Percentiles rank a stretch among this genome's conserved stretches.
These are phyloP conservation scores for Drosophila lacteicornis DNA, from an alignment of 1,140 invertebrate species.

Conservation along the genomic window DNA sequence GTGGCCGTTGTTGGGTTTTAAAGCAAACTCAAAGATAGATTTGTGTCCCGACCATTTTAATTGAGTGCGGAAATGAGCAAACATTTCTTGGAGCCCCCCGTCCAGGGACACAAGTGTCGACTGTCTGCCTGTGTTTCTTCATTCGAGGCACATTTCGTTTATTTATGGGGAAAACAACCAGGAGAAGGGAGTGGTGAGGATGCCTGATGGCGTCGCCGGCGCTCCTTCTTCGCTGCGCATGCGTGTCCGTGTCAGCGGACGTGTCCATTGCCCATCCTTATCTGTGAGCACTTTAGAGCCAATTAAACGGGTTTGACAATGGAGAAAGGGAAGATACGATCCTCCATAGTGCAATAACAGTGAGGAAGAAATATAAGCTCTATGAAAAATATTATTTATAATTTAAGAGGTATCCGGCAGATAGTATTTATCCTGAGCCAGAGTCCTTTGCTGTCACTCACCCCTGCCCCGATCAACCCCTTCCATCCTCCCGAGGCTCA, in stretches of 20 bases:
- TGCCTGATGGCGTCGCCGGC: conserved; percentile 41
- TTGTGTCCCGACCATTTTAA: conserved; percentile 66
- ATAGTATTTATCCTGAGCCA: neutral
- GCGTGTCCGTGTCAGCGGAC: conserved; percentile 52
- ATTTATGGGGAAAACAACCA: conserved; percentile 42
- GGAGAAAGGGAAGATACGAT: neutral
- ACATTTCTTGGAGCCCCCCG: conserved; percentile 44
- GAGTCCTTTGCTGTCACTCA: conserved; percentile 51
- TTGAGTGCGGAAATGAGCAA: conserved; percentile 67
- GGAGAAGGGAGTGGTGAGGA: conserved; percentile 3
- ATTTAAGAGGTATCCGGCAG: too few species aligned
- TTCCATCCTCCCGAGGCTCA: conserved; percentile 27
- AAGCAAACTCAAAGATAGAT: conserved; percentile 54
- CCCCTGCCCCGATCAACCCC: conserved; percentile 15
- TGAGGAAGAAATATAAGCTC: neutral
- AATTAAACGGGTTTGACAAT: conserved; percentile 69
- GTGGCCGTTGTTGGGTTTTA: conserved; percentile 17
- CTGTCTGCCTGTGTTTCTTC: conserved; percentile 28
- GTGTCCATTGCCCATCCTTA: conserved; percentile 55
- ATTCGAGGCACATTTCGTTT: conserved; percentile 65
- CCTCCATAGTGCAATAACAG: neutral
- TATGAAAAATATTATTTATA: neutral
- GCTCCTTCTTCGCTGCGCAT: conserved; percentile 46
- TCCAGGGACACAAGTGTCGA: conserved; percentile 16
- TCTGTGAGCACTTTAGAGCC: conserved; percentile 55